phyloP scores from a whole-genome alignment of 2,888 invertebrate species.

The Drosophila neonasuta region DNA sequence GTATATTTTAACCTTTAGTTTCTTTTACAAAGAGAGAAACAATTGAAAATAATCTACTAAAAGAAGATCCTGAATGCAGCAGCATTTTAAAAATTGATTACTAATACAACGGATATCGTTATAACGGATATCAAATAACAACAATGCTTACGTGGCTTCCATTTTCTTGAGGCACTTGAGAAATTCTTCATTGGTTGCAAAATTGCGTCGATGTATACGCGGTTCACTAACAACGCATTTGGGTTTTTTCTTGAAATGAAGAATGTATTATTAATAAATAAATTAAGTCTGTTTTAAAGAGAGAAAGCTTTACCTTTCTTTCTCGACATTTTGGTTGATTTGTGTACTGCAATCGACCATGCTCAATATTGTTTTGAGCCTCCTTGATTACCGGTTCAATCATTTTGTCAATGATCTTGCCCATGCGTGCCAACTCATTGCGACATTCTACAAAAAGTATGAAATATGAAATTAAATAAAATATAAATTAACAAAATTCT shows the following conservation, averaged over 20 bases:
- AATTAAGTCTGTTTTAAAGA: background rate
- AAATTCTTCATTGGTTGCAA: slow-evolving; percentile 71
- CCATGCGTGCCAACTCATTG: slow-evolving; percentile 79
- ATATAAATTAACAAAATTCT: too few species aligned
- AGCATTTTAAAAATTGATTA: too few species aligned
- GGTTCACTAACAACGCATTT: slow-evolving; percentile 25
- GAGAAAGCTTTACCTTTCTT: too few species aligned
- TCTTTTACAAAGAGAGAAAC: too few species aligned
- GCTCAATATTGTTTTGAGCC: slow-evolving; percentile 53
- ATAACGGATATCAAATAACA: too few species aligned
- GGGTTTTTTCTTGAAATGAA: slow-evolving; percentile 14
- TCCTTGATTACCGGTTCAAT: slow-evolving; percentile 73
- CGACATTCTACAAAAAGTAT: slow-evolving; percentile 69
- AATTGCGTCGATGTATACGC: slow-evolving; percentile 64
- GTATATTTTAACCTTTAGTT: too few species aligned
- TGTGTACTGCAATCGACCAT: slow-evolving; percentile 18
- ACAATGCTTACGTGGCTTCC: slow-evolving; percentile 60
- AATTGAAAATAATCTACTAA: too few species aligned
- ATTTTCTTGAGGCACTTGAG: slow-evolving; percentile 73
- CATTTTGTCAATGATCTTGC: slow-evolving; percentile 80
- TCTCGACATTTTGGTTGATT: slow-evolving; percentile 26
- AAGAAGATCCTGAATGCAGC: too few species aligned
- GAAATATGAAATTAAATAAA: background rate
- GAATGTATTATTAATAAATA: background rate
- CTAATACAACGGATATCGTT: too few species aligned